Percentiles rank a stretch among this genome's conserved stretches.
These are phyloP conservation scores for Perizoma affinitatum DNA, from an alignment of 2,888 invertebrate species.

Conservation along the genomic window DNA sequence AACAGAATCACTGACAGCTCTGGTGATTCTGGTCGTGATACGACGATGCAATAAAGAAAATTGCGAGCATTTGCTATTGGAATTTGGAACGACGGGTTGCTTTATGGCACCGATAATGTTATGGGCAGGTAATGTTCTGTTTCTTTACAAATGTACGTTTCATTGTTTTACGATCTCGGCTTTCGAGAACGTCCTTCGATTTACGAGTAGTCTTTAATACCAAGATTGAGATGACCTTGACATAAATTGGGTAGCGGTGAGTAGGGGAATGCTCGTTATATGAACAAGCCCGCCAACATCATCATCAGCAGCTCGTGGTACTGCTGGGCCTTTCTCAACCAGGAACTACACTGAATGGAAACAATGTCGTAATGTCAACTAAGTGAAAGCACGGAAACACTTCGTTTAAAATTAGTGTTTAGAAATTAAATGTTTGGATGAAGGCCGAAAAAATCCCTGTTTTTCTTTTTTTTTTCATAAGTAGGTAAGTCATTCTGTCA, in stretches of 20 bases:
- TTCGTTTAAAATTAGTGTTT: slow-evolving; percentile 16
- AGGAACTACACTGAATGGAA: too few species aligned
- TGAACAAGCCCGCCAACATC: slow-evolving; percentile 21
- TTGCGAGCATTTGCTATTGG: slow-evolving; percentile 80
- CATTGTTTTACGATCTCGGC: slow-evolving; percentile 69
- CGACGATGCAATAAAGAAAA: slow-evolving; percentile 79
- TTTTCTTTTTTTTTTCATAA: neutral
- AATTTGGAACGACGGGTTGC: slow-evolving; percentile 72
- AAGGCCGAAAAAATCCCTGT: neutral
- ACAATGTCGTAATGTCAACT: too few species aligned
- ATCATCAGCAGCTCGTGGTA: too few species aligned
- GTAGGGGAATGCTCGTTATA: slow-evolving; percentile 30
- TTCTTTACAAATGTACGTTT: slow-evolving; percentile 71
- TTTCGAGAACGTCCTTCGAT: slow-evolving; percentile 29
- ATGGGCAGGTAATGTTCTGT: slow-evolving; percentile 80
- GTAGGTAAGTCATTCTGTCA: too few species aligned
- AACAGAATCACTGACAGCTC: slow-evolving; percentile 50
- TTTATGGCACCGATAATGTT: slow-evolving; percentile 80
- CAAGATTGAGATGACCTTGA: slow-evolving; percentile 32
- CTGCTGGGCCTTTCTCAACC: too few species aligned
- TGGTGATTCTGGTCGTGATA: slow-evolving; percentile 54
- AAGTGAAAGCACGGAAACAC: too few species aligned
- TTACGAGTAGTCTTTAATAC: slow-evolving; percentile 35
- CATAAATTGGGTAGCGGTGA: slow-evolving; percentile 25
- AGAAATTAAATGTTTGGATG: slow-evolving; percentile 8